Conservation (phyloP, 1,140 invertebrate genomes). For the Platorchestia sp. region DNA sequence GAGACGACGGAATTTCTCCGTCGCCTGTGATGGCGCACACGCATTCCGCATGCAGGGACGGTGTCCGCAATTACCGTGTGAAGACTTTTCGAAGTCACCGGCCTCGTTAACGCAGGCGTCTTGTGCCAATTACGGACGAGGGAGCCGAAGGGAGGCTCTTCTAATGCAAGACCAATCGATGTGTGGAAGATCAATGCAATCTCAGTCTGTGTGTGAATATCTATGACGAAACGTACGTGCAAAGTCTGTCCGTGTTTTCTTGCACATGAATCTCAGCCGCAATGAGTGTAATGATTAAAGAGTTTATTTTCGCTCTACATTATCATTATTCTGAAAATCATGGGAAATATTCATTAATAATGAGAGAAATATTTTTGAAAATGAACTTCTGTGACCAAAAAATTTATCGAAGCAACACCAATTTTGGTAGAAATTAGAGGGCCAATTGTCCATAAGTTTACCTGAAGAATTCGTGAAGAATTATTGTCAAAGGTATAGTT, state of each 20-base stretch:
- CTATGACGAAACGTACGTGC: neutral
- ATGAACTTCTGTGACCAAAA: too few species aligned
- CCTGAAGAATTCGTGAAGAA: too few species aligned
- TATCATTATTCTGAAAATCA: neutral
- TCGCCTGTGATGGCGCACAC: neutral
- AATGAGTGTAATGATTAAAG: neutral
- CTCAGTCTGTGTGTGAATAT: neutral
- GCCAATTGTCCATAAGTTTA: too few species aligned
- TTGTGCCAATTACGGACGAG: slow-evolving; percentile 21
- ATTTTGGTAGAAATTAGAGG: too few species aligned
- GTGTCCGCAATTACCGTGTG: neutral
- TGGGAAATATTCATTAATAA: neutral
- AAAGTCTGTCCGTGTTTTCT: neutral
- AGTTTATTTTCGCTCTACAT: neutral
- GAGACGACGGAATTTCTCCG: neutral
- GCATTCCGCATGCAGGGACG: neutral
- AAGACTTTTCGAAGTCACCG: slow-evolving; percentile 12
- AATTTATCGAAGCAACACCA: too few species aligned
- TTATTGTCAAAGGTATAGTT: too few species aligned
- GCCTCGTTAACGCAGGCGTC: slow-evolving; percentile 12
- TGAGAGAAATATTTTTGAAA: neutral
- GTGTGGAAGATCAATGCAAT: neutral
- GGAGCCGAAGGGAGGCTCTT: neutral
- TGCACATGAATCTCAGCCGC: neutral
- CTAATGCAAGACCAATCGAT: neutral